Percentiles rank a stretch among this genome's conserved stretches.
Evolutionary conservation across 2,888 invertebrate genomes (phyloP).

Genomic region (Macaria liturata): DNA sequence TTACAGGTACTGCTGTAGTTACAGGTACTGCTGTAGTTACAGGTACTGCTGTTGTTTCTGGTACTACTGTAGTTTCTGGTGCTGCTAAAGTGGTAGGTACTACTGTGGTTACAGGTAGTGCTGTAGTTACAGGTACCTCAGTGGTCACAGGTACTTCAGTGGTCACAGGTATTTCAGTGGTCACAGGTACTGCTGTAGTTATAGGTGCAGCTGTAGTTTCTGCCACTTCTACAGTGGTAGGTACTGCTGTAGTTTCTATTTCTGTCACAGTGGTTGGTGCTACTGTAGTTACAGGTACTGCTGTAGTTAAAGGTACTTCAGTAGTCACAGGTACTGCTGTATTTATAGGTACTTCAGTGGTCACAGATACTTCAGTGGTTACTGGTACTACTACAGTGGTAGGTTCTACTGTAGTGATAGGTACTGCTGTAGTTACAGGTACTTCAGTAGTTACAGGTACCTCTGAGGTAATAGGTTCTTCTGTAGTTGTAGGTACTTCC

Average conservation of each 20-base stretch:
- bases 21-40: not conserved
- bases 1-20: not conserved
- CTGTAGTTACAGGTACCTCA: conserved; percentile 5
- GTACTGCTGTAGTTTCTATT: not conserved
- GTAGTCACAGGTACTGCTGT: conserved; percentile 1
- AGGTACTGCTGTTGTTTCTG: conserved; percentile 1
- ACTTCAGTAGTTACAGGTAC: conserved; percentile 3
- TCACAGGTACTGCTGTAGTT: not conserved
- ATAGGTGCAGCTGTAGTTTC: conserved; percentile 1
- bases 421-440: not conserved
- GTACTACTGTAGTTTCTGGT: not conserved
- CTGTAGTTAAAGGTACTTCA: conserved; percentile 1
- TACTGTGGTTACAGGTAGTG: not conserved
- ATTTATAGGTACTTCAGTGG: not conserved
- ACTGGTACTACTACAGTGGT: not conserved
- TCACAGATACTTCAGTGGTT: not conserved
- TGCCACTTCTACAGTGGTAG: not conserved
- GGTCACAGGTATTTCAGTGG: not conserved
- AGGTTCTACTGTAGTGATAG: conserved; percentile 1
- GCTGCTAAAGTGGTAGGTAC: not conserved
- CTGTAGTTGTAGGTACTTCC: conserved; percentile 6
- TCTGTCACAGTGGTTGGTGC: not conserved
- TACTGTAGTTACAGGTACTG: not conserved
- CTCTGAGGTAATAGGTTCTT: conserved; percentile 3
- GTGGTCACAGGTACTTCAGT: not conserved